phyloP scores from a whole-genome alignment of 2,113 vertebrate genomes.

The Takifugu flavidus region DNA sequence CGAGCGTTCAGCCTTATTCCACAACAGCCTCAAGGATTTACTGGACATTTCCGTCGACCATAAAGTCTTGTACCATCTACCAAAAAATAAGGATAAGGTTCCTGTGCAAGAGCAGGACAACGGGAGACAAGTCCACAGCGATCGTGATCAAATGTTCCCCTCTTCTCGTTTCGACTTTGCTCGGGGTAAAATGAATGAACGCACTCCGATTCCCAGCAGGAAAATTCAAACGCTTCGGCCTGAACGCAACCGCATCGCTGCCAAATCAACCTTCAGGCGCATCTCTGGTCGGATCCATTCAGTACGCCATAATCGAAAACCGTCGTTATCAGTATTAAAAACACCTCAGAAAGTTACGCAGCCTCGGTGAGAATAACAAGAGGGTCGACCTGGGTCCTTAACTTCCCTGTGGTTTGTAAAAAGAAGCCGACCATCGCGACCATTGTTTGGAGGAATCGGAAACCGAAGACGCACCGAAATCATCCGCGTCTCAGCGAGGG shows the following conservation, averaged over 20 bases:
- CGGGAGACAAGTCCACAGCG: slow-evolving; percentile 50
- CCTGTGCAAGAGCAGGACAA: slow-evolving; percentile 47
- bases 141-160: slow-evolving; percentile 34
- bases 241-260: slow-evolving; percentile 5
- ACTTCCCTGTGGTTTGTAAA: slow-evolving; percentile 48
- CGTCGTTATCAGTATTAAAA: background rate
- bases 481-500: background rate
- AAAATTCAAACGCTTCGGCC: slow-evolving; percentile 34
- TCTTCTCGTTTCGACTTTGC: slow-evolving; percentile 3
- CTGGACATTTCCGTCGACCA: background rate
- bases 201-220: slow-evolving; percentile 16
- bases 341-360: slow-evolving; percentile 30
- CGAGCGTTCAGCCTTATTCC: slow-evolving; percentile 24
- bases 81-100: slow-evolving; percentile 21
- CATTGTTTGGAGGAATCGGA: slow-evolving; percentile 65
- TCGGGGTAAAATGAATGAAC: slow-evolving; percentile 57
- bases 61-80: slow-evolving; percentile 30
- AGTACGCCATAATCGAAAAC: background rate
- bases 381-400: slow-evolving; percentile 40
- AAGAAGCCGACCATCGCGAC: slow-evolving; percentile 54
- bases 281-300: slow-evolving; percentile 5
- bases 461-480: slow-evolving; percentile 27
- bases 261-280: slow-evolving; percentile 12
- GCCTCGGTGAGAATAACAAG: slow-evolving; percentile 48
- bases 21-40: slow-evolving; percentile 10